Evolutionary conservation across 2,113 vertebrate genomes (phyloP).

Genomic region (Nothoprocta pentlandii): DNA sequence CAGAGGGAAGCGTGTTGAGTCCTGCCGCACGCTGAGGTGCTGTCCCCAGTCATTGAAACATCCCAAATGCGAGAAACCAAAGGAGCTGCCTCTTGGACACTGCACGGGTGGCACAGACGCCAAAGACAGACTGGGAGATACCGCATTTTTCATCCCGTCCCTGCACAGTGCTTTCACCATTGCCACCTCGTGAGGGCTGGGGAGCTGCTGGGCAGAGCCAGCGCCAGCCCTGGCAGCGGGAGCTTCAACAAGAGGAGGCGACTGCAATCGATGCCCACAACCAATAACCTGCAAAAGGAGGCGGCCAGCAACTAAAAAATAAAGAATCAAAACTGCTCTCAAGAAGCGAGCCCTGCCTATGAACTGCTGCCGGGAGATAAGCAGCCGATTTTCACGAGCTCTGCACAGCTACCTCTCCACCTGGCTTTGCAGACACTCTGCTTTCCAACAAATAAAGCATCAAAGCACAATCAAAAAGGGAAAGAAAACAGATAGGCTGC

Average conservation of each 20-base stretch:
- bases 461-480: background rate
- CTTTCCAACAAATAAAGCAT: background rate
- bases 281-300: background rate
- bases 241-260: background rate
- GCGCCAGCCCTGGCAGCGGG: background rate
- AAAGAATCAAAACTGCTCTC: background rate
- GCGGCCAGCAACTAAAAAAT: background rate
- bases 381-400: background rate
- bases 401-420: background rate
- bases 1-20: background rate
- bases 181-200: background rate
- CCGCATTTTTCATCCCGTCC: background rate
- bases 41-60: background rate
- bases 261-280: background rate
- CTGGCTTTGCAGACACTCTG: background rate
- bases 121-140: background rate
- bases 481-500: background rate
- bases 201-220: background rate
- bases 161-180: background rate
- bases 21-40: background rate
- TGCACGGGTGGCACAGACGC: background rate
- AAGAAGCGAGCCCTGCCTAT: background rate
- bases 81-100: background rate
- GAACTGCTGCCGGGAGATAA: background rate
- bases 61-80: background rate